Evolutionary conservation across 2,888 invertebrate genomes (phyloP), one percentile per base, ranked within the genome.

Genomic region (Branchinecta sandiegonensis): DNA sequence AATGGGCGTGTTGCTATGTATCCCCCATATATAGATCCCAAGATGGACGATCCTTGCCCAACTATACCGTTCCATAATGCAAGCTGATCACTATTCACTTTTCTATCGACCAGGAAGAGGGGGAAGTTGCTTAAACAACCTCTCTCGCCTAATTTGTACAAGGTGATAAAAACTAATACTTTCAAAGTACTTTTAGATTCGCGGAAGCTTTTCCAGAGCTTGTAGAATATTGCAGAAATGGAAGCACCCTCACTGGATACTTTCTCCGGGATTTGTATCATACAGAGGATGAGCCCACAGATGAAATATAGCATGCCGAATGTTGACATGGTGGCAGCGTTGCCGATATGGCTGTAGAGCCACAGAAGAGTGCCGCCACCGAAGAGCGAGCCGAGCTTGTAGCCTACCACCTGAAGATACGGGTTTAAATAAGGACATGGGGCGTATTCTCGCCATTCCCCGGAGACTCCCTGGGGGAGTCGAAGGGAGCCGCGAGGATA

Each of bases 131-230:
- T 23, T 23, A 65, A 65, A n/a, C 46, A 14, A n/a, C 65, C 65
- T 2, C 65, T n/a, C 47, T 65, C 65, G 0, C 65, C 65, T 65
- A 65, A 65, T 65, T 65, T 65, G 11, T 65, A 65, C n/a, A n/a
- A 23, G 3, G 47, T 46, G 14, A 65, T 17, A n/a, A 65, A 65
- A n/a, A 65, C 17, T 10, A 65, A 46, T 6, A 65, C 65, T 17
- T 46, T 47, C 4, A 17, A 9, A 4, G 65, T 65, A 13, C 46
- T 65, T 17, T 13, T 14, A 37, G 65, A 65, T 1, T 46, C n/a
- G 65, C 46, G n/a, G 4, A 65, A 47, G 23, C 47, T 47, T 65
- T 8, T 65, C 4, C 46, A 65, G 17, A 65, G 46, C n/a, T 47
- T 37, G 8, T n/a, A 23, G 10, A 47, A 14, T 47, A 47, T 11